Conservation (phyloP, 2,797 vertebrate species). For the Artibeus jamaicensis region DNA sequence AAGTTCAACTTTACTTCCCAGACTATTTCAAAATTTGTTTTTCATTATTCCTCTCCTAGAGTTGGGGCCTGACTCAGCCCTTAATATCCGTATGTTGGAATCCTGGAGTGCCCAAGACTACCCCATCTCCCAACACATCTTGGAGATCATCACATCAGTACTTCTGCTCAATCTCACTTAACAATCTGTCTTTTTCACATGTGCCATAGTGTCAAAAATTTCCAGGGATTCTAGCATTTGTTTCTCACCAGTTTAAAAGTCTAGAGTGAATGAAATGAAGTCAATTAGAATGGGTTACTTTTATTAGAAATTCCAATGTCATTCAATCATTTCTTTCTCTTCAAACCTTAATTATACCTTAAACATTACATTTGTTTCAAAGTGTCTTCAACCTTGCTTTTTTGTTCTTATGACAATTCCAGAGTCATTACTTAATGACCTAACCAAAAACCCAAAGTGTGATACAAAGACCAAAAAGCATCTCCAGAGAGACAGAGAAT, state of each 20-base stretch:
- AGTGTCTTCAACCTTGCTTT: background rate
- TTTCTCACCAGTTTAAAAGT: slow-evolving; percentile 43
- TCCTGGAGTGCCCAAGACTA: background rate
- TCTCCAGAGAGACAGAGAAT: slow-evolving; percentile 30
- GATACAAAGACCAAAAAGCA: slow-evolving; percentile 26
- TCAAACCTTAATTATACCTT: slow-evolving; percentile 44
- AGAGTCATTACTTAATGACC: slow-evolving; percentile 49
- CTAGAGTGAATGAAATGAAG: slow-evolving; percentile 30
- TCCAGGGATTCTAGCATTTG: background rate
- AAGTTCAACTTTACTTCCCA: slow-evolving; percentile 31
- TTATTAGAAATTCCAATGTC: slow-evolving; percentile 42
- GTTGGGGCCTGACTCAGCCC: background rate
- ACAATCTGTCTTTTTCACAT: background rate
- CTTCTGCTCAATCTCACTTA: background rate
- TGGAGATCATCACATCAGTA: background rate
- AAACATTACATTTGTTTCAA: slow-evolving; percentile 9
- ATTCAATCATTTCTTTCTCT: slow-evolving; percentile 38
- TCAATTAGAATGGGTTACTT: background rate
- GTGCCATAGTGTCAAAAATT: background rate
- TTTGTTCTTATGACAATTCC: slow-evolving; percentile 36
- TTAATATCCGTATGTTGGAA: background rate
- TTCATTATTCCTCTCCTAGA: background rate
- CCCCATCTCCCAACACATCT: background rate
- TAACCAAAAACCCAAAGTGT: slow-evolving; percentile 13
- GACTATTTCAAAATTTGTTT: slow-evolving; percentile 11